phyloP scores from a whole-genome alignment of 2,888 invertebrate species.

The Lydus trimaculatus region DNA sequence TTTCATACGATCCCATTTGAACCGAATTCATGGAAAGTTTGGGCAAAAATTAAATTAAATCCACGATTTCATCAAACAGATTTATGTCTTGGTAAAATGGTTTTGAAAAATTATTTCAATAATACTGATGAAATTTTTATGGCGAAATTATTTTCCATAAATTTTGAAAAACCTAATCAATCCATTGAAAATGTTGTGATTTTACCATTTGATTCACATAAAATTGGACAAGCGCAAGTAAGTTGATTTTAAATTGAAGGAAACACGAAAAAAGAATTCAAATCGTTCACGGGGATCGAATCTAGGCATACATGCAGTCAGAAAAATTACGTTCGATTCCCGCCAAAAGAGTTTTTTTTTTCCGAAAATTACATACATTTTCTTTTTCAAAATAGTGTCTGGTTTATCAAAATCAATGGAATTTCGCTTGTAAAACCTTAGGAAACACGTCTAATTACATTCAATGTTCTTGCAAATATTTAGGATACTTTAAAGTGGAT shows the following conservation, averaged over 20 bases:
- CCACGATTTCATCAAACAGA: neutral
- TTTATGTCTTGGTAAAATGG: conserved; percentile 23
- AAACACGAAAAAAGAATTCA: no score
- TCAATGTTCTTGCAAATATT: conserved; percentile 26
- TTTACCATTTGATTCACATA: conserved; percentile 6
- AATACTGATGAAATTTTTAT: conserved; percentile 16
- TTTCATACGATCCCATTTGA: conserved; percentile 26
- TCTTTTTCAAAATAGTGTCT: conserved; percentile 20
- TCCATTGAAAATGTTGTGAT: conserved; percentile 10
- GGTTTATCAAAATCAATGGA: conserved; percentile 18
- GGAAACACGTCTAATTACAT: conserved; percentile 17
- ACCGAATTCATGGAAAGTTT: conserved; percentile 23
- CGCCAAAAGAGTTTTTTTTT: neutral
- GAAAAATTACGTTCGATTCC: neutral
- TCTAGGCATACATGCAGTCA: no score
- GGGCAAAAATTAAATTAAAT: conserved; percentile 22
- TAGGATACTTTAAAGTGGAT: conserved; percentile 21
- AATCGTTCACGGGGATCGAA: no score
- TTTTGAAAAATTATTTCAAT: conserved; percentile 24
- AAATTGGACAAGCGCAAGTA: conserved; percentile 17
- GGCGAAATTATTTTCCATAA: neutral
- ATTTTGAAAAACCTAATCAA: conserved; percentile 12
- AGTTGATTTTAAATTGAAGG: neutral
- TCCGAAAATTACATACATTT: neutral
- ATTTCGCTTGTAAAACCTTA: conserved; percentile 13